phyloP scores from a whole-genome alignment of 2,888 invertebrate genomes.

The Minunthozetes semirufus region DNA sequence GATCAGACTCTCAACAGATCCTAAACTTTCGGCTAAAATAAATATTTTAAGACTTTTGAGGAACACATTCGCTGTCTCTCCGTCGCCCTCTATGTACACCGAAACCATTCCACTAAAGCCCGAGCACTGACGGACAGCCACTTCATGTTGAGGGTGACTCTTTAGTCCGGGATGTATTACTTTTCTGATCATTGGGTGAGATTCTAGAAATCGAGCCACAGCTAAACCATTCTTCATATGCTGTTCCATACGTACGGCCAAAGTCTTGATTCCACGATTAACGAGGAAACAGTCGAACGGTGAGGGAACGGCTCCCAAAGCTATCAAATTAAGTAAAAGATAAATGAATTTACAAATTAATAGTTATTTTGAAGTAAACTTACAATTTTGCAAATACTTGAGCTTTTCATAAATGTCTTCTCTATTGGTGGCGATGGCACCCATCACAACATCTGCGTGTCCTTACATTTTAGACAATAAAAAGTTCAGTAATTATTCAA shows the following conservation, averaged over 20 bases:
- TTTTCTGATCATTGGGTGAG: slow-evolving; percentile 67
- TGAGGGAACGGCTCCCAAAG: slow-evolving; percentile 86
- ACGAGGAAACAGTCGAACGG: slow-evolving; percentile 94
- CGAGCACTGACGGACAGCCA: slow-evolving; percentile 69
- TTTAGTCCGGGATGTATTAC: slow-evolving; percentile 64
- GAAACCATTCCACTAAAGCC: slow-evolving; percentile 89
- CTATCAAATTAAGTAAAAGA: slow-evolving; percentile 51
- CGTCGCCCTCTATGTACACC: slow-evolving; percentile 62
- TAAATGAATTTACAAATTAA: background rate
- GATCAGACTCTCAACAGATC: slow-evolving; percentile 88
- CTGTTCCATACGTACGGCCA: slow-evolving; percentile 81
- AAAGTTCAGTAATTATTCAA: background rate
- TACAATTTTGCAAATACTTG: slow-evolving; percentile 70
- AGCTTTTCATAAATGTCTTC: slow-evolving; percentile 64
- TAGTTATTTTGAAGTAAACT: background rate
- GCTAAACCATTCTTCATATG: slow-evolving; percentile 70
- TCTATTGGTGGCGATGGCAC: slow-evolving; percentile 68
- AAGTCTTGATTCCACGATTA: slow-evolving; percentile 84
- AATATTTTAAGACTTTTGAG: slow-evolving; percentile 54
- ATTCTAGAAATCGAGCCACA: slow-evolving; percentile 72
- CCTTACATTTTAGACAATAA: slow-evolving; percentile 49
- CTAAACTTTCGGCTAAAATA: slow-evolving; percentile 84
- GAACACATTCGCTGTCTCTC: slow-evolving; percentile 40
- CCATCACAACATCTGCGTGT: slow-evolving; percentile 97
- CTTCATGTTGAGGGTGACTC: slow-evolving; percentile 75